These are phyloP conservation scores for Scaptomyza graminum DNA, from an alignment of 1,140 invertebrate species.

Conservation along the genomic window DNA sequence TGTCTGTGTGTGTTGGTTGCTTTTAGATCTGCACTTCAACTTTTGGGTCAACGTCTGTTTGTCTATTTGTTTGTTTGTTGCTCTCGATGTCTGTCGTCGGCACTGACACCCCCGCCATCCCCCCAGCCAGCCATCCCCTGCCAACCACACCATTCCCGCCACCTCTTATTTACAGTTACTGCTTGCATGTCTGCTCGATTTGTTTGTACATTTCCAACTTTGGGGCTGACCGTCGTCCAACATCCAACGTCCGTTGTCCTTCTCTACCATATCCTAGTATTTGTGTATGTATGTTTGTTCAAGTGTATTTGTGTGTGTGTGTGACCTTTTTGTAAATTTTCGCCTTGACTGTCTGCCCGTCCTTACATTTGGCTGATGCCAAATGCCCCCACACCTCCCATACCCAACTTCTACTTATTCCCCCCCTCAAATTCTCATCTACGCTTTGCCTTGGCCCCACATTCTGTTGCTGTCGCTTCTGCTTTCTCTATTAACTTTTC, in stretches of 20 bases:
- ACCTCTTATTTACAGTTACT: constrained; percentile 2
- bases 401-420: too few relatives aligned
- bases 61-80: constrained; percentile 78
- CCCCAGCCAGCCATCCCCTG: not conserved
- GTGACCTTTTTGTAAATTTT: constrained; percentile 75
- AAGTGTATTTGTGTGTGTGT: constrained; percentile 17
- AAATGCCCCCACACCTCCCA: constrained; percentile 26
- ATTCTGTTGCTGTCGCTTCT: constrained; percentile 60
- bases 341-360: constrained; percentile 70
- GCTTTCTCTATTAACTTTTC: constrained; percentile 81
- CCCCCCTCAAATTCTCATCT: not conserved
- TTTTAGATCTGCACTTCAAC: constrained; percentile 79
- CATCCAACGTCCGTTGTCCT: constrained; percentile 29
- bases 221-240: constrained; percentile 47
- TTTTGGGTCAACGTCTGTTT: constrained; percentile 81
- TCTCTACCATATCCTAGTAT: constrained; percentile 20
- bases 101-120: not conserved
- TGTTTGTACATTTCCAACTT: constrained; percentile 74
- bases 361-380: constrained; percentile 40
- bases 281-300: constrained; percentile 9
- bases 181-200: constrained; percentile 76
- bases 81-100: constrained; percentile 63
- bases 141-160: not conserved
- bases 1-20: constrained; percentile 37
- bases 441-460: constrained; percentile 68